These are phyloP conservation scores for Mizuhopecten yessoensis DNA, from an alignment of 1,140 invertebrate species.

Conservation along the genomic window DNA sequence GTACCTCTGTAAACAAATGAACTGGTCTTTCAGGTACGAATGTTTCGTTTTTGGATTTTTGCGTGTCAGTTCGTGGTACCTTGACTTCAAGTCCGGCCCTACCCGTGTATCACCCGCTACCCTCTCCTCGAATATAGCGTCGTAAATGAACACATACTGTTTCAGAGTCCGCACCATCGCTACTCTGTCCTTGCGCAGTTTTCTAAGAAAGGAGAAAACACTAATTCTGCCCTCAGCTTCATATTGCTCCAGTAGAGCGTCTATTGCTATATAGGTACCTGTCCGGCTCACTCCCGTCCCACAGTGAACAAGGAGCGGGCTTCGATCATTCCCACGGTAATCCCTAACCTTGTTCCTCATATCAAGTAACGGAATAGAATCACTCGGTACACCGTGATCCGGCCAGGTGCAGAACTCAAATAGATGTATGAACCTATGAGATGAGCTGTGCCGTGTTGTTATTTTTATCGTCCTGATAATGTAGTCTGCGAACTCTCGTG, in stretches of 20 bases:
- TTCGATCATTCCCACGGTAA: slow-evolving; percentile 79
- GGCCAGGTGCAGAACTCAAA: slow-evolving; percentile 99
- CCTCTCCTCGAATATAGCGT: slow-evolving; percentile 80
- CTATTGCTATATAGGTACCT: slow-evolving; percentile 80
- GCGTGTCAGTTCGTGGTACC: slow-evolving; percentile 73
- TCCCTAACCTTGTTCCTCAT: slow-evolving; percentile 94
- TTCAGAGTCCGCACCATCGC: slow-evolving; percentile 81
- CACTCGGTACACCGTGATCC: slow-evolving; percentile 98
- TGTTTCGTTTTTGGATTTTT: slow-evolving; percentile 75
- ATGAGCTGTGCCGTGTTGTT: slow-evolving; percentile 43
- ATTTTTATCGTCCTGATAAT: slow-evolving; percentile 70
- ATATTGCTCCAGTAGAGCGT: slow-evolving; percentile 79
- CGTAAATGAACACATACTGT: slow-evolving; percentile 82
- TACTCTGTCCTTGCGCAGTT: slow-evolving; percentile 77
- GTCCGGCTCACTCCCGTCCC: slow-evolving; percentile 85
- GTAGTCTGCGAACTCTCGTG: slow-evolving; percentile 76
- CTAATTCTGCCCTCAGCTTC: slow-evolving; percentile 77
- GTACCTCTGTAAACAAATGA: slow-evolving; percentile 73
- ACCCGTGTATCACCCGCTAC: slow-evolving; percentile 73
- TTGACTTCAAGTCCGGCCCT: slow-evolving; percentile 72
- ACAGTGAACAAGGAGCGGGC: slow-evolving; percentile 98
- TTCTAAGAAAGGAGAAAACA: slow-evolving; percentile 77
- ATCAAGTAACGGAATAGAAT: slow-evolving; percentile 98
- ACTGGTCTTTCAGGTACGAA: slow-evolving; percentile 80
- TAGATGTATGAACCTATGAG: slow-evolving; percentile 70